phyloP scores from a whole-genome alignment of 2,113 vertebrate species.

The Sterrhoptilus dennistouni region DNA sequence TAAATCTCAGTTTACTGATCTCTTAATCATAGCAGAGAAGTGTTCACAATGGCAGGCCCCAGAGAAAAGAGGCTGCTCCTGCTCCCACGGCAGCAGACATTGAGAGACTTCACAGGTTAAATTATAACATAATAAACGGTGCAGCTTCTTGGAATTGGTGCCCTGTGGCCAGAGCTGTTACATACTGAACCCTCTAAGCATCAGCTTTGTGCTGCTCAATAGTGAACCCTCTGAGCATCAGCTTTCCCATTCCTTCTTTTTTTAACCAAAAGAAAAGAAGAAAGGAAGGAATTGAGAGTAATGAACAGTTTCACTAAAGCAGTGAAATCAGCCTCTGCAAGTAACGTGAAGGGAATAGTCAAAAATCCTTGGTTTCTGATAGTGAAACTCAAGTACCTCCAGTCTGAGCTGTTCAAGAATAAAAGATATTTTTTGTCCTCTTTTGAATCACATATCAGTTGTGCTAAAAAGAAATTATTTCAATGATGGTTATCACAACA shows the following conservation, averaged over 20 bases:
- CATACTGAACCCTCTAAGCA: background rate
- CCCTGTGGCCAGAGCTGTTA: background rate
- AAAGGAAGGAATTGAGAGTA: background rate
- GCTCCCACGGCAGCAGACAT: background rate
- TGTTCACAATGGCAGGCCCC: background rate
- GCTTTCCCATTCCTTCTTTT: background rate
- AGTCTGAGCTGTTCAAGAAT: background rate
- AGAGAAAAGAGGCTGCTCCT: background rate
- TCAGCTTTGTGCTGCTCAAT: background rate
- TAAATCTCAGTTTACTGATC: background rate
- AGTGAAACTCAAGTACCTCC: background rate
- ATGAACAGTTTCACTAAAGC: background rate
- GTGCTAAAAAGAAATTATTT: background rate
- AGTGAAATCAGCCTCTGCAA: background rate
- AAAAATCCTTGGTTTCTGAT: background rate
- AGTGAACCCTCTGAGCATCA: background rate
- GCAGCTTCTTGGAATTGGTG: background rate
- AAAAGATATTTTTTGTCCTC: background rate
- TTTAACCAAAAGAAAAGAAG: background rate
- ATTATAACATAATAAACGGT: background rate
- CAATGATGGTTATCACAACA: background rate
- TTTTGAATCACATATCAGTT: background rate
- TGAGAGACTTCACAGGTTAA: background rate
- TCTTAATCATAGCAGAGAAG: background rate
- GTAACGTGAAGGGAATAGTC: background rate